These are phyloP conservation scores for Apogon hyalosoma DNA, from an alignment of 2,797 vertebrate species.

Conservation along the genomic window DNA sequence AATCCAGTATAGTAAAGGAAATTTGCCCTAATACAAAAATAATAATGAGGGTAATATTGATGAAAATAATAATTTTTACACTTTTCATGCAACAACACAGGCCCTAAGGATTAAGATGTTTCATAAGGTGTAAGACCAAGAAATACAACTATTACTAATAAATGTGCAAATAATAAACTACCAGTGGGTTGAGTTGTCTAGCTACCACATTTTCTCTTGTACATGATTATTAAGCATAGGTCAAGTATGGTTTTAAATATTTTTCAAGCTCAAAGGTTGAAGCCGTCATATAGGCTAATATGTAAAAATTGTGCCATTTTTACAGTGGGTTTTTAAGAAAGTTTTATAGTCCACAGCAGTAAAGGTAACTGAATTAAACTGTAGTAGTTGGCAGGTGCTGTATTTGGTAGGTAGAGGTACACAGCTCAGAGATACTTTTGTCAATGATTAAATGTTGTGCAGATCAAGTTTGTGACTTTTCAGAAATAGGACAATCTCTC, in stretches of 20 bases:
- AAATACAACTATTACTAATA: background rate
- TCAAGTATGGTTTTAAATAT: background rate
- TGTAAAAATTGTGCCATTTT: background rate
- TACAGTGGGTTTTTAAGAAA: background rate
- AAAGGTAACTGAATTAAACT: constrained; percentile 15
- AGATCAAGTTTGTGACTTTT: constrained; percentile 50
- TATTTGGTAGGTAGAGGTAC: background rate
- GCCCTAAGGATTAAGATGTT: background rate
- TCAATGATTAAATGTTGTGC: constrained; percentile 2
- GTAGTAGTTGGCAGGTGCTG: background rate
- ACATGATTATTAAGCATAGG: background rate
- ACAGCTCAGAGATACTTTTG: no score
- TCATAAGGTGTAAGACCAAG: background rate
- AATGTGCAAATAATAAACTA: background rate
- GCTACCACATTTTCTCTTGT: background rate
- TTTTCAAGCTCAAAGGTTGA: no score
- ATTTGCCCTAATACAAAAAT: constrained; percentile 5
- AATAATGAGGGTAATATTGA: constrained; percentile 1
- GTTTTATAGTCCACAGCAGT: background rate
- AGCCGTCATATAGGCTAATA: no score
- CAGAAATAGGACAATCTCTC: constrained; percentile 28
- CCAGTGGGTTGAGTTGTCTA: background rate
- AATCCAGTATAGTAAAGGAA: constrained; percentile 9
- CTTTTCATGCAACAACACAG: background rate
- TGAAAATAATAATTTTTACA: background rate